Evolutionary conservation across 2,113 vertebrate species (phyloP), one percentile per base, ranked within the genome.

Genomic region (Etheostoma spectabile): DNA sequence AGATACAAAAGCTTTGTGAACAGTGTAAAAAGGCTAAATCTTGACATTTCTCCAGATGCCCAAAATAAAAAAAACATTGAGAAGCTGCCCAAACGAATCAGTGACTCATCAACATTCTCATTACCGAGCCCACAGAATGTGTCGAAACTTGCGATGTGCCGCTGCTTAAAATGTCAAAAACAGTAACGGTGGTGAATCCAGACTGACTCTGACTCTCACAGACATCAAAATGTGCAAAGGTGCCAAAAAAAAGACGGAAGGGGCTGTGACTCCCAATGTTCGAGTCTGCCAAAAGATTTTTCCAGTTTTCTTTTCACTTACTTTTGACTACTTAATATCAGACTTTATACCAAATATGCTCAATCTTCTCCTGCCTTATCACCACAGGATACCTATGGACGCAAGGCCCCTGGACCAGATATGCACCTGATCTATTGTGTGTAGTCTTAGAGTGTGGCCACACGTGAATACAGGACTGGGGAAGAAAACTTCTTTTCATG

Each of bases 151-250:
- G 49, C 21, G 12, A 76, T 62, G 73, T 73, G 69, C 74, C 66
- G 61, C 52, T 65, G 83, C 69, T 59, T 77, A 83, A 83, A 90
- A 83, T 85, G 88, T 83, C 79, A 83, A 75, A 87, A 63, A 76
- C 82, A 71, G 55, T 68, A 84, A 77, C 72, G 73, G 72, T 66
- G 55, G 78, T 73, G 65, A 60, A 27, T 61, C 75, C 48, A 71
- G 74, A 82, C 56, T 5, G 48, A 59, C 65, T 69, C 24, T 68
- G 85, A 76, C 30, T 30, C 30, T 30, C 87, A 73, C 49, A 46
- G 74, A 22, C 21, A 22, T 22, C 45, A 59, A 69, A 74, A 83
- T 33, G 49, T 81, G 79, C 49, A 57, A 76, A 84, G n/a, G 53
- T 75, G 82, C 77, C 88, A 89, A 60, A 86, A 63, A 57, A 42